Evolutionary conservation across 2,113 vertebrate species (phyloP).

Genomic region (Excalfactoria chinensis): DNA sequence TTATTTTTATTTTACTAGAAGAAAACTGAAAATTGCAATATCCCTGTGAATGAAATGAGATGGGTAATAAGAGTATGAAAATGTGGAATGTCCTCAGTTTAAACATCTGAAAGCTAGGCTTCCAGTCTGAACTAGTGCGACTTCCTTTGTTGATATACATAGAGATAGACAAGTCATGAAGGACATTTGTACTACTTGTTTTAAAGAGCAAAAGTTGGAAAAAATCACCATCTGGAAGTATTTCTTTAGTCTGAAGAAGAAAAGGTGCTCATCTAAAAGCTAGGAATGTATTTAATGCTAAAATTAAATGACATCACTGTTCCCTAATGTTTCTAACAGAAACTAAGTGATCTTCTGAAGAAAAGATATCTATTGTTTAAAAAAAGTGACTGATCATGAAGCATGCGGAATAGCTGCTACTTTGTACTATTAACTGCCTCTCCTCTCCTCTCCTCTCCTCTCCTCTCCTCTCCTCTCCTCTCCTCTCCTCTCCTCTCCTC

Average conservation of each 20-base stretch:
- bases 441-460: too few species aligned
- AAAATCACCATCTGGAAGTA: neutral
- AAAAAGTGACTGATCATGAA: neutral
- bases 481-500: neutral
- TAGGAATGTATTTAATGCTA: accelerated
- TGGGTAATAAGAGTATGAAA: neutral
- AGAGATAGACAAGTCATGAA: neutral
- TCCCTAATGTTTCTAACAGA: accelerated
- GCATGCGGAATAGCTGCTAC: neutral
- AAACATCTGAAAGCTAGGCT: neutral
- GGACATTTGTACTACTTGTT: neutral
- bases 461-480: neutral
- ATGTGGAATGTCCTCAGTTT: neutral
- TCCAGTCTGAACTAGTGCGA: neutral
- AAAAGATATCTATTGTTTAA: neutral
- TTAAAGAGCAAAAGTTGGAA: neutral
- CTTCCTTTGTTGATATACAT: neutral
- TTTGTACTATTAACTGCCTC: neutral
- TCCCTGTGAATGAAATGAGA: neutral
- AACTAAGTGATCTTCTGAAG: neutral
- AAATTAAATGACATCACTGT: neutral
- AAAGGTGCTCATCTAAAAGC: neutral
- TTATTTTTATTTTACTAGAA: neutral
- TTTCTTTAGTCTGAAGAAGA: neutral
- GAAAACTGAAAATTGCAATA: neutral